A percentile compares a stretch with the other conserved stretches of the same genome.
These are phyloP conservation scores for Coracias cyanogaster DNA, from an alignment of 2,797 vertebrate genomes.

Conservation along the genomic window DNA sequence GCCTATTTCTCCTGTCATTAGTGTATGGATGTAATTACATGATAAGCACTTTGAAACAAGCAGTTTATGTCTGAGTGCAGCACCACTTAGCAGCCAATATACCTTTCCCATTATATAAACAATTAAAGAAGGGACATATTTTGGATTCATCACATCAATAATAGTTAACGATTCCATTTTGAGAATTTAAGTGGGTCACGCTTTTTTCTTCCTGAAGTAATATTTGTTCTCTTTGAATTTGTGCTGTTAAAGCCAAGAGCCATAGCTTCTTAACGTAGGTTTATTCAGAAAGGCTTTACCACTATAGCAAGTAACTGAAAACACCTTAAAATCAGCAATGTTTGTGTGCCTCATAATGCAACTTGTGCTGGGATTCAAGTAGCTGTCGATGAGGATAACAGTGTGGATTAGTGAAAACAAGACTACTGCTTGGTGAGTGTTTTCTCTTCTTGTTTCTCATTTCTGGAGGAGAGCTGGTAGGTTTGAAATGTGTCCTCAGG, in stretches of 20 bases:
- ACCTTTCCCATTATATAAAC: not conserved
- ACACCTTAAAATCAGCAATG: conserved; percentile 32
- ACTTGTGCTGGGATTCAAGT: conserved; percentile 24
- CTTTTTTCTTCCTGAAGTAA: not conserved
- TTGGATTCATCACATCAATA: not conserved
- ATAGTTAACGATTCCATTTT: not conserved
- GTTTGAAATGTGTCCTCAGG: not conserved
- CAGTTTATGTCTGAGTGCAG: not conserved
- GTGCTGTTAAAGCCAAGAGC: not conserved
- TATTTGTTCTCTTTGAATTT: not conserved
- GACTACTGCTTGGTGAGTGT: not conserved
- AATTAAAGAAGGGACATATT: not conserved
- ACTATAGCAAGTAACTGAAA: not conserved
- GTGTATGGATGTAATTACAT: not conserved
- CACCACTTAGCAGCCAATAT: not conserved
- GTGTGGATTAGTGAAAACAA: conserved; percentile 38
- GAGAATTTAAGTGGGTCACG: not conserved
- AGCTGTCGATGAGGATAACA: conserved; percentile 32
- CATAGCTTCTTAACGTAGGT: not conserved
- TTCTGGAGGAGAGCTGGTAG: not conserved
- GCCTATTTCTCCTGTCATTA: not conserved
- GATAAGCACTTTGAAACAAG: not conserved
- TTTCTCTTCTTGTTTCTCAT: not conserved
- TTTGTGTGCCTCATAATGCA: conserved; percentile 36
- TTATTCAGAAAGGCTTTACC: not conserved